These are phyloP conservation scores for Archilochus colubris DNA, from an alignment of 2,113 vertebrate species.

Conservation along the genomic window DNA sequence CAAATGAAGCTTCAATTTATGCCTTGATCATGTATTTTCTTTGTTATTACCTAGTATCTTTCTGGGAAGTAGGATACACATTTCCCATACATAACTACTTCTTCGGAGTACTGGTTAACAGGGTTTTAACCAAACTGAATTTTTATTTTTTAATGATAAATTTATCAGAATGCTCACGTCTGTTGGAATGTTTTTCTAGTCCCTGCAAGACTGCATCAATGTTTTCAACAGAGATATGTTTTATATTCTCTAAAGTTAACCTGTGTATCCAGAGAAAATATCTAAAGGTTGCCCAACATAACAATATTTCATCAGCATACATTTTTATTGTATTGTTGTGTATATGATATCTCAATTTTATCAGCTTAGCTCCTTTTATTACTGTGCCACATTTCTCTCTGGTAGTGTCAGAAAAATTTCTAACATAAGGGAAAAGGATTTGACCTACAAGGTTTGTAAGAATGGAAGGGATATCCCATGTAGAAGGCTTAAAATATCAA, in stretches of 20 bases:
- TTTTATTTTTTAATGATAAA: not conserved
- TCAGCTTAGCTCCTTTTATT: not conserved
- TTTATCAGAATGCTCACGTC: not conserved
- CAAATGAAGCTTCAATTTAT: not conserved
- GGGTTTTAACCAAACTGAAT: not conserved
- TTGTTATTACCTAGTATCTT: not conserved
- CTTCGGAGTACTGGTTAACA: not conserved
- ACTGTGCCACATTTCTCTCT: not conserved
- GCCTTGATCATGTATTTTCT: not conserved
- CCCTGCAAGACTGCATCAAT: not conserved
- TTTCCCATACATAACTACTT: not conserved
- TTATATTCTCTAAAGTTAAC: not conserved
- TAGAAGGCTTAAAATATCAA: not conserved
- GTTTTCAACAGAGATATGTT: not conserved
- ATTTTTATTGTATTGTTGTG: not conserved
- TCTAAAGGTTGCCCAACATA: not conserved
- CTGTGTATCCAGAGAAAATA: not conserved
- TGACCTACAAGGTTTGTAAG: not conserved
- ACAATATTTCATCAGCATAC: not conserved
- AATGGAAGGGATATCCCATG: not conserved
- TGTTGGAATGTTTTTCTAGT: not conserved
- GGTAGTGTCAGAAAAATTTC: not conserved
- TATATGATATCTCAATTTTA: not conserved
- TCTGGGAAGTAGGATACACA: not conserved
- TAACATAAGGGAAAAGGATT: not conserved